Base-by-base conservation (phyloP, 2,888 invertebrate species). In the Acholoe squamosa region DNA sequence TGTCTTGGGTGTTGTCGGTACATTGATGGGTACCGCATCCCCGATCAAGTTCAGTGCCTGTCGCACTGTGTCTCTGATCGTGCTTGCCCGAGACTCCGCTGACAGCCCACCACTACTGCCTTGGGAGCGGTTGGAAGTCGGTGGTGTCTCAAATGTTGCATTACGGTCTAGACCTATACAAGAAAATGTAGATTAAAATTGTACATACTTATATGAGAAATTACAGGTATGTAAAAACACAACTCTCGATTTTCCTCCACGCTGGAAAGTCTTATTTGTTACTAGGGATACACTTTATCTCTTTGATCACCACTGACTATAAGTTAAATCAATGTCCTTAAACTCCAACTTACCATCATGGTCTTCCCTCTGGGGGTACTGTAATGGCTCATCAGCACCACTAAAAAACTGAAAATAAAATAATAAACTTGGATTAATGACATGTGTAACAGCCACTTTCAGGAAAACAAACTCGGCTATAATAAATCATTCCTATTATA, bases 361-460 rank as follows among this genome's bases (percentile, higher is more conserved):
- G 1, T 86, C 86, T 16, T 86, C 86, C 19, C 28, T 19, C 33
- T 52, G 25, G 0, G 96, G 96, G 93, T 97, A 97, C 94, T 97
- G 97, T 67, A 98, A 97, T 0, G 98, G 97, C 93, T 97, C 97
- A 93, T 98, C 97, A 54, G 97, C 97, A 91, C 97, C 98, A 91
- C 97, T 97, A 96, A 98, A 98, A 94, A 97, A 97, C 94, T 97
- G 96, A 10, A 91, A 91, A 43, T 3, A 10, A 43, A 3, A 43
- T n/a, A 10, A 43, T 43, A 43, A 43, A 7, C 43, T 43, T 43
- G 43, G 43, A 43, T 43, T 7, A 7, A 43, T 7, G 43, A 43
- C n/a, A n/a, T n/a, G n/a, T n/a, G n/a, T n/a, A n/a, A n/a, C n/a
- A n/a, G n/a, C n/a, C n/a, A n/a, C n/a, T n/a, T n/a, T n/a, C n/a